Evolutionary conservation across 2,113 vertebrate species (phyloP).

Genomic region (Nycticebus coucang): DNA sequence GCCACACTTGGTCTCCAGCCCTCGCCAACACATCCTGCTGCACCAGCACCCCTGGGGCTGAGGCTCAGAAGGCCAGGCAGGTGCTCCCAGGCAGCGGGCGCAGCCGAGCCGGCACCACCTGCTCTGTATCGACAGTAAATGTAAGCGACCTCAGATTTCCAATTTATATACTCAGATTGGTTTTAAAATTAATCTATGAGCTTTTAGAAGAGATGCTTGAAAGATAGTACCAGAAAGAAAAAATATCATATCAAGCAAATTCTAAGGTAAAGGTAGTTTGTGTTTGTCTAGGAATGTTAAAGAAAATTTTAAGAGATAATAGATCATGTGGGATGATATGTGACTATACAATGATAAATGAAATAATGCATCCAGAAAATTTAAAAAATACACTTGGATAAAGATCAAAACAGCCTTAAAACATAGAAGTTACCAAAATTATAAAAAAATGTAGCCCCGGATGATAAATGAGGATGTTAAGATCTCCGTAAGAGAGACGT

Average conservation of each 20-base stretch:
- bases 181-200: not conserved
- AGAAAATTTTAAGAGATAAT: not conserved
- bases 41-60: no score
- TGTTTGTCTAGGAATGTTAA: not conserved
- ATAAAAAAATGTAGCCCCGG: not conserved
- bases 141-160: no score
- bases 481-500: not conserved
- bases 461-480: not conserved
- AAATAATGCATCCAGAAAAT: not conserved
- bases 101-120: no score
- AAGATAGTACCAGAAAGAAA: not conserved
- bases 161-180: not conserved
- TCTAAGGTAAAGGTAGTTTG: not conserved
- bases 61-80: no score
- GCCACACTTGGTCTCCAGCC: no score
- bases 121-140: no score
- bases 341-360: not conserved
- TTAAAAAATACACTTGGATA: not conserved
- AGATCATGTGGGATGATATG: not conserved
- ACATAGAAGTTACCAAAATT: not conserved
- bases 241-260: not conserved
- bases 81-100: no score
- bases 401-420: not conserved
- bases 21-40: no score
- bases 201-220: not conserved